Base-by-base conservation (phyloP, 1,140 invertebrate genomes). In the Calephelis nemesis region DNA sequence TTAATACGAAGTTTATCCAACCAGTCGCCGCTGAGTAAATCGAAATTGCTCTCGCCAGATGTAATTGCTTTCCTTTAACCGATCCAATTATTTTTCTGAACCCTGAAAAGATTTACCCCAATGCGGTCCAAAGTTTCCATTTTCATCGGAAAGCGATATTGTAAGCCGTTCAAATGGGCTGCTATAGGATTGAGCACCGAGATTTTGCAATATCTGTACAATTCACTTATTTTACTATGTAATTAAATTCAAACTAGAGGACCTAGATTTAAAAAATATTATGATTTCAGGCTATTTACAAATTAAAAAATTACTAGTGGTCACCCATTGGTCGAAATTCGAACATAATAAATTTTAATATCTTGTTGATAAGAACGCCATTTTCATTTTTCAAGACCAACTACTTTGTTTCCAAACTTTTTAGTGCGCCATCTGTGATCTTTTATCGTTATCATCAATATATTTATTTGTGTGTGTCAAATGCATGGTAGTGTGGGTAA, bases 61-160 rank as follows among this genome's bases (percentile, higher is more conserved):
- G 85, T 87, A 87, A 89, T 87, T 89, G 87, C 79, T 87, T 85
- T 82, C 80, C 82, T 81, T 82, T 81, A 81, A 83, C 79, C 80
- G 76, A 85, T 83, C 83, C 85, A 89, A 87, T 89, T 89, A 89
- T 85, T 87, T 89, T 83, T 85, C 83, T 83, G 81, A 82, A 76
- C 78, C 82, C 77, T 83, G 76, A 79, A 85, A 85, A 85, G 81
- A 85, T 84, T 82, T 81, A 82, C 78, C 80, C 72, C 75, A 76
- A 83, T 82, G 79, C 76, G 77, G 73, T 73, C 69, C 63, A 77
- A 81, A 85, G 76, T 84, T 87, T 81, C 74, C 75, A 78, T 83
- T 83, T 75, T 77, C 74, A 84, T 81, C 74, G 78, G 76, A 75
- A 81, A 83, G 78, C 77, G 78, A 85, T 84, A 87, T 84, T 81